These are phyloP conservation scores for Camarhynchus parvulus DNA, from an alignment of 2,113 vertebrate genomes.

Conservation along the genomic window DNA sequence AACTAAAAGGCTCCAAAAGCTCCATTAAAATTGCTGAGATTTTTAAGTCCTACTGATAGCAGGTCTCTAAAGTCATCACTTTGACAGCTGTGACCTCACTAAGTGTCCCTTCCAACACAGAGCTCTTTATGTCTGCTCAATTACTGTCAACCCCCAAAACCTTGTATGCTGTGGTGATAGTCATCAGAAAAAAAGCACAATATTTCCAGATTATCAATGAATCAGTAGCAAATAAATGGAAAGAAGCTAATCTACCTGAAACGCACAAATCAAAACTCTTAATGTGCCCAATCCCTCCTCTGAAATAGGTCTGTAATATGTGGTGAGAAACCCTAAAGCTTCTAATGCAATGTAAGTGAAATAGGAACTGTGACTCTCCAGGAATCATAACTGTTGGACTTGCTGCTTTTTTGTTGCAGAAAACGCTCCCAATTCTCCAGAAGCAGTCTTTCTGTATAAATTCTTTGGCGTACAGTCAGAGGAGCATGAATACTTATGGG, in stretches of 20 bases:
- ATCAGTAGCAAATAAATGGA: background rate
- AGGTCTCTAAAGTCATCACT: background rate
- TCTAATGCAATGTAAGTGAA: background rate
- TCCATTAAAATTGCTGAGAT: background rate
- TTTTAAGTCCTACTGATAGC: background rate
- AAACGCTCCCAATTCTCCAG: background rate
- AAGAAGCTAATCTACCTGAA: background rate
- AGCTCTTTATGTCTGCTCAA: background rate
- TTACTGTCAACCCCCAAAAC: background rate
- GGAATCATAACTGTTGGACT: background rate
- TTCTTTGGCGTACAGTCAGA: background rate
- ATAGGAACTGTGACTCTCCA: background rate
- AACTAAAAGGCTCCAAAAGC: background rate
- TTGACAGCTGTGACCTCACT: background rate
- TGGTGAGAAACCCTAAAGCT: background rate
- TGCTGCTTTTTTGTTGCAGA: background rate
- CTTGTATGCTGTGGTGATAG: background rate
- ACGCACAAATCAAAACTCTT: background rate
- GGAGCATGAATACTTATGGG: accelerated
- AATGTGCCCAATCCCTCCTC: no score
- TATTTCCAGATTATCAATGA: background rate
- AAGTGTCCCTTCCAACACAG: background rate
- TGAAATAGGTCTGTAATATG: background rate
- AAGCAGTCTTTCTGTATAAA: background rate
- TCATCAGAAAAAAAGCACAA: background rate